These are phyloP conservation scores for Lamprotornis superbus DNA, from an alignment of 2,113 vertebrate genomes.

Conservation along the genomic window DNA sequence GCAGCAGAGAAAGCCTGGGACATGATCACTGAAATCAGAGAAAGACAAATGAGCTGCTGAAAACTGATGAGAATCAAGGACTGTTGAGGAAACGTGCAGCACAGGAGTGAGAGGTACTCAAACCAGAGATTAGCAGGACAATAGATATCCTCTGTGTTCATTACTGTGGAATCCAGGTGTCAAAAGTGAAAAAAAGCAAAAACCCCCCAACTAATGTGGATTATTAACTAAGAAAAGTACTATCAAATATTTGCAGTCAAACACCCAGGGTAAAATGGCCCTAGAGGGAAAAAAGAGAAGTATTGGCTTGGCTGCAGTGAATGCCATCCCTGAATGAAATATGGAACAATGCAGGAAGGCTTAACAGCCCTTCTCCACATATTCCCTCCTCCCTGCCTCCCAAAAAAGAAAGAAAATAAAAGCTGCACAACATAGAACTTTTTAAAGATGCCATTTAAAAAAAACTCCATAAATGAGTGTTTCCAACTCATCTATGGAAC, in stretches of 20 bases:
- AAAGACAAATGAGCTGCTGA: background rate
- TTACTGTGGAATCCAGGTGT: background rate
- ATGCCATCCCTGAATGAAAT: background rate
- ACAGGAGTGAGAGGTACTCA: background rate
- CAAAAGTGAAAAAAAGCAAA: background rate
- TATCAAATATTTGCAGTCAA: background rate
- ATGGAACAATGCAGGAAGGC: background rate
- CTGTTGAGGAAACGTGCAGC: background rate
- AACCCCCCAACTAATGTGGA: background rate
- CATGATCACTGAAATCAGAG: background rate
- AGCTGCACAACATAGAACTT: background rate
- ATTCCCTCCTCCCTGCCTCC: background rate
- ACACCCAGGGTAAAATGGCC: background rate
- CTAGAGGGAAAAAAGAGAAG: background rate
- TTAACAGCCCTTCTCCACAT: background rate
- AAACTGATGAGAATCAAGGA: background rate
- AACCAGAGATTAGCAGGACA: fast-evolving
- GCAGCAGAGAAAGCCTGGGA: background rate
- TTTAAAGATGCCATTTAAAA: background rate
- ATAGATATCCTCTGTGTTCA: background rate
- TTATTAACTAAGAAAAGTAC: background rate
- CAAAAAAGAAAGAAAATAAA: background rate
- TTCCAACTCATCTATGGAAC: background rate
- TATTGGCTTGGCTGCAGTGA: background rate
- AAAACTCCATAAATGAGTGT: background rate